A percentile compares a stretch with the other conserved stretches of the same genome.
These are phyloP conservation scores for Chouioia cunea DNA, from an alignment of 2,888 invertebrate genomes.

Conservation along the genomic window DNA sequence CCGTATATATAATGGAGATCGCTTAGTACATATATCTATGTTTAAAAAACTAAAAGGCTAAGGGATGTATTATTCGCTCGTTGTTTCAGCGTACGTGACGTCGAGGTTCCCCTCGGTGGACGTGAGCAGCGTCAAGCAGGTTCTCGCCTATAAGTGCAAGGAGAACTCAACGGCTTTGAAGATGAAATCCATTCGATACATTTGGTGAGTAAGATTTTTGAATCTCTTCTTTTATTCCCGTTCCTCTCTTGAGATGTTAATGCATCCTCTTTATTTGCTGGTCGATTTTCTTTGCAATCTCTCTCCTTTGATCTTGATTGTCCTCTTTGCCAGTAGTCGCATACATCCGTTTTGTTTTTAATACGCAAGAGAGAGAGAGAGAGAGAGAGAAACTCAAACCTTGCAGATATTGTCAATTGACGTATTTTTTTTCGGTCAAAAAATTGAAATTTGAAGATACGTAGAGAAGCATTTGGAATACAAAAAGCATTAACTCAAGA, in stretches of 20 bases:
- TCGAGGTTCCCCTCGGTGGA: conserved; percentile 81
- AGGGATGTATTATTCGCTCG: no score
- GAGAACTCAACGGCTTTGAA: conserved; percentile 82
- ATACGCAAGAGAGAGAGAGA: no score
- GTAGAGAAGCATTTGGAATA: no score
- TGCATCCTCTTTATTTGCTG: conserved; percentile 1
- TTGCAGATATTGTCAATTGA: no score
- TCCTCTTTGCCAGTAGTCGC: neutral
- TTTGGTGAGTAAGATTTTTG: conserved; percentile 60
- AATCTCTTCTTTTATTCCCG: neutral
- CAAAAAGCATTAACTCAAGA: no score
- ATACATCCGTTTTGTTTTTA: no score
- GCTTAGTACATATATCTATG: no score
- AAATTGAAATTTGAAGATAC: no score
- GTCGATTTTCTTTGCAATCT: neutral
- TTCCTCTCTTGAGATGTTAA: conserved; percentile 4
- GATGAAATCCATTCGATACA: conserved; percentile 80
- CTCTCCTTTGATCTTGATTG: neutral
- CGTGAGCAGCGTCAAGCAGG: conserved; percentile 82
- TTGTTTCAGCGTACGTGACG: conserved; percentile 76
- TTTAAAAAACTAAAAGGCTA: no score
- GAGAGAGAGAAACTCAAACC: no score
- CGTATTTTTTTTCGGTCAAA: no score
- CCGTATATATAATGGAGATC: no score
- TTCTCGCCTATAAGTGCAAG: conserved; percentile 83